A percentile compares a stretch with the other conserved stretches of the same genome.
Conservation (phyloP, 2,888 invertebrate genomes). For the Acrobeloides nanus region DNA sequence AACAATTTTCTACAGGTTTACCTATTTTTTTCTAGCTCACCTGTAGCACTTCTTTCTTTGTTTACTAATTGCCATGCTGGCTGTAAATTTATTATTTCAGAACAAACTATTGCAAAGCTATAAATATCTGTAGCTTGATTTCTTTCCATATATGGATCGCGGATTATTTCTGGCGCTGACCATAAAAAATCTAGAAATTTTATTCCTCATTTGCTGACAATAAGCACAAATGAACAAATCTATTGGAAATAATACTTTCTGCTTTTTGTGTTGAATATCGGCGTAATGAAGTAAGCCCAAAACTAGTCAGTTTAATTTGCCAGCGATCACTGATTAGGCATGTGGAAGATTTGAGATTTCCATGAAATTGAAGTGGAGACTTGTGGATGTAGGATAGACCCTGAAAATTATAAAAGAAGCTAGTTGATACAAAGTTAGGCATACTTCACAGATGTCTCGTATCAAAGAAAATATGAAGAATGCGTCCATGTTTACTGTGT, state of each 20-base stretch:
- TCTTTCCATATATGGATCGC: too few species aligned
- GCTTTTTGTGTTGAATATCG: too few species aligned
- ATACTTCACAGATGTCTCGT: constrained; percentile 9
- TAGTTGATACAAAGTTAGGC: not conserved
- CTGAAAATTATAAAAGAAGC: not conserved
- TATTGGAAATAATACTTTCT: too few species aligned
- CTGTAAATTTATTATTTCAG: constrained; percentile 26
- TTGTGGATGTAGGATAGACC: constrained; percentile 13
- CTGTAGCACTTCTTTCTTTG: too few species aligned
- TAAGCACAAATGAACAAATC: too few species aligned
- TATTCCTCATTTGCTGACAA: too few species aligned
- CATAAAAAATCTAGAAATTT: too few species aligned
- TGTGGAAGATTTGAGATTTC: constrained; percentile 4
- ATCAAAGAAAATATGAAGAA: constrained; percentile 2
- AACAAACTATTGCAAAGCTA: constrained; percentile 33
- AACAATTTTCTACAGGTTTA: too few species aligned
- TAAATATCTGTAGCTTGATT: constrained; percentile 26
- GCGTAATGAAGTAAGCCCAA: too few species aligned
- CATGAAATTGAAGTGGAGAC: constrained; percentile 11
- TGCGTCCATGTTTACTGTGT: not conserved
- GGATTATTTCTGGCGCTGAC: too few species aligned
- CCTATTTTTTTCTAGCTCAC: too few species aligned
- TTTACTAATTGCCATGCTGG: constrained; percentile 16
- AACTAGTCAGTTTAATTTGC: too few species aligned
- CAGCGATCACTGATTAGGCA: constrained; percentile 25